Conservation (phyloP, 2,113 vertebrate genomes). For the Hirundichthys speculiger region DNA sequence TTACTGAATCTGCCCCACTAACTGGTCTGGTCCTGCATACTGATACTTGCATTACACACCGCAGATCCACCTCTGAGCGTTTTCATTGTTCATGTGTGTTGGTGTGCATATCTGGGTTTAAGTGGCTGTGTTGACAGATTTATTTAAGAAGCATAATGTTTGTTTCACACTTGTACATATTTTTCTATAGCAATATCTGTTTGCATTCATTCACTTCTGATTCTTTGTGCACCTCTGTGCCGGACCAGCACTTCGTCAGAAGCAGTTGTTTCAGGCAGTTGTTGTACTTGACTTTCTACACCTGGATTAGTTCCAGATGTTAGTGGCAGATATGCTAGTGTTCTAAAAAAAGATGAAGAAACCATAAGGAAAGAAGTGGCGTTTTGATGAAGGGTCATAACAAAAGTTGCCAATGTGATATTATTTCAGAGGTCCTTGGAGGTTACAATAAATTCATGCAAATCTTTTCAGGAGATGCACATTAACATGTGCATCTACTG, state of each 20-base stretch:
- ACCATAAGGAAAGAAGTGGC: too few species aligned
- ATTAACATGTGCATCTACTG: too few species aligned
- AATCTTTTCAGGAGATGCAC: too few species aligned
- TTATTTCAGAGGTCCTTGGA: too few species aligned
- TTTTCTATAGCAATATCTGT: background rate
- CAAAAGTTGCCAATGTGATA: too few species aligned
- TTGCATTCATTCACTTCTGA: background rate
- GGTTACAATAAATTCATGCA: too few species aligned
- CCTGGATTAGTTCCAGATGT: too few species aligned
- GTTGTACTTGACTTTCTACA: too few species aligned
- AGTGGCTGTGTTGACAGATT: slow-evolving; percentile 17
- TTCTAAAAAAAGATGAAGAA: too few species aligned
- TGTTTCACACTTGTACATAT: slow-evolving; percentile 6
- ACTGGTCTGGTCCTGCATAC: slow-evolving; percentile 66
- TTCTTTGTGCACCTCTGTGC: slow-evolving; percentile 2
- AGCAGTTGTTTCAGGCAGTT: too few species aligned
- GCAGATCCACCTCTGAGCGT: slow-evolving; percentile 67
- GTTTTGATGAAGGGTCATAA: too few species aligned
- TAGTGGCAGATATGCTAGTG: background rate
- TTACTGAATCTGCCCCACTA: slow-evolving; percentile 50
- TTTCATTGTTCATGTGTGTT: slow-evolving; percentile 55
- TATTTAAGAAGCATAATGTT: slow-evolving; percentile 3
- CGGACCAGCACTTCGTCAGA: too few species aligned
- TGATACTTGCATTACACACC: slow-evolving; percentile 74
- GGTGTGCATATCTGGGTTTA: slow-evolving; percentile 23